Evolutionary conservation across 2,113 vertebrate genomes (phyloP).

Genomic region (Camarhynchus parvulus): DNA sequence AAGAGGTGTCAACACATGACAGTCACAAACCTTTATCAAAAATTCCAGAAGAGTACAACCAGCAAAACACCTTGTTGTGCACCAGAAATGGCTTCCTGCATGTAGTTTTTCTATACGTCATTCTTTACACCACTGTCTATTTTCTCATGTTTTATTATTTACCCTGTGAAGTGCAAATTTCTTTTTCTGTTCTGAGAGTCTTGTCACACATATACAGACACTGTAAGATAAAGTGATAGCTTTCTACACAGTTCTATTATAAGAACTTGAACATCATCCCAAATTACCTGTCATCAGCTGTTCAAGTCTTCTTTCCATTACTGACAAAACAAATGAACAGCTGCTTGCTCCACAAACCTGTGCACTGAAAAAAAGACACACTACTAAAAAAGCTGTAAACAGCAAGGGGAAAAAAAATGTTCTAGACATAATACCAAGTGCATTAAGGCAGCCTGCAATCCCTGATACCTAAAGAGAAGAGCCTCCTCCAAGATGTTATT

Average conservation of each 20-base stretch:
- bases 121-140: conserved; percentile 28
- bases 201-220: conserved; percentile 63
- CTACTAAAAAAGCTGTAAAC: conserved; percentile 45
- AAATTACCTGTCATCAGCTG: conserved; percentile 73
- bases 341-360: conserved; percentile 60
- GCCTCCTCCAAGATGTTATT: not conserved
- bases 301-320: conserved; percentile 63
- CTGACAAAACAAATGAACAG: conserved; percentile 72
- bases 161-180: conserved; percentile 60
- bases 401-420: conserved; percentile 24
- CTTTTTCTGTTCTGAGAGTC: conserved; percentile 59
- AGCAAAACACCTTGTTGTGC: not conserved
- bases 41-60: not conserved
- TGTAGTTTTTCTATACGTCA: not conserved
- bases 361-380: not conserved
- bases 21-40: not conserved
- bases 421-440: conserved; percentile 8
- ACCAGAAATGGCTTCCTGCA: conserved; percentile 3
- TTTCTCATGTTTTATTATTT: conserved; percentile 69
- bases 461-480: not conserved
- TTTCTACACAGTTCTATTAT: conserved; percentile 60
- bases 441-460: not conserved
- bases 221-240: conserved; percentile 69
- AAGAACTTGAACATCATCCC: conserved; percentile 62
- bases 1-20: not conserved